Evolutionary conservation across 1,140 invertebrate genomes (phyloP).

Genomic region (Eciton burchellii): DNA sequence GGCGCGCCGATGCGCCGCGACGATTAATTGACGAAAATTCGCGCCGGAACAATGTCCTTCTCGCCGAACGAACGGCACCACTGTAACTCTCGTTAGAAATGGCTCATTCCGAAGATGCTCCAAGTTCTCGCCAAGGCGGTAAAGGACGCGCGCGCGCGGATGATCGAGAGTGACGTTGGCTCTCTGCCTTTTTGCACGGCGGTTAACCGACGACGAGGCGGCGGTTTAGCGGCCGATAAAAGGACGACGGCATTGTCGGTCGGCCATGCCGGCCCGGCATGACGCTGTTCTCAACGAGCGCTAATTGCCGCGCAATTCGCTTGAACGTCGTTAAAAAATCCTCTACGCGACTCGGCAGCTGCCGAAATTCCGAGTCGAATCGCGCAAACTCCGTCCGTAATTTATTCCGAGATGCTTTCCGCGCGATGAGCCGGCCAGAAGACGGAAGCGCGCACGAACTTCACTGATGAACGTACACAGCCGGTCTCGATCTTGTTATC

Average conservation of each 20-base stretch:
- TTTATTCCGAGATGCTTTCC: not conserved
- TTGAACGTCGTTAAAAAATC: conserved; percentile 11
- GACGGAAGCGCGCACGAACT: not conserved
- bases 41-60: conserved; percentile 68
- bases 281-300: not conserved
- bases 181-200: conserved; percentile 54
- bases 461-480: conserved; percentile 14
- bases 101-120: conserved; percentile 69
- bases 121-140: conserved; percentile 62
- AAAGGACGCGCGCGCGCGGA: conserved; percentile 60
- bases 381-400: conserved; percentile 4
- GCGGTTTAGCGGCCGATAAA: not conserved
- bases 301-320: conserved; percentile 17
- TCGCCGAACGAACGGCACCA: conserved; percentile 58
- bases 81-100: conserved; percentile 69
- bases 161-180: conserved; percentile 61
- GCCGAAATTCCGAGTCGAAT: conserved; percentile 1
- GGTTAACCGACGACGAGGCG: conserved; percentile 38
- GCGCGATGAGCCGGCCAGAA: not conserved
- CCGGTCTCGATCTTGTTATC: not conserved
- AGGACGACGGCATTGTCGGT: not conserved
- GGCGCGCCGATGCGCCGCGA: conserved; percentile 1
- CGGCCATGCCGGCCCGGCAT: not conserved
- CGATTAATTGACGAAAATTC: conserved; percentile 74
- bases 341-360: not conserved